phyloP scores from a whole-genome alignment of 2,113 vertebrate genomes.

The Oncorhynchus gorbuscha region DNA sequence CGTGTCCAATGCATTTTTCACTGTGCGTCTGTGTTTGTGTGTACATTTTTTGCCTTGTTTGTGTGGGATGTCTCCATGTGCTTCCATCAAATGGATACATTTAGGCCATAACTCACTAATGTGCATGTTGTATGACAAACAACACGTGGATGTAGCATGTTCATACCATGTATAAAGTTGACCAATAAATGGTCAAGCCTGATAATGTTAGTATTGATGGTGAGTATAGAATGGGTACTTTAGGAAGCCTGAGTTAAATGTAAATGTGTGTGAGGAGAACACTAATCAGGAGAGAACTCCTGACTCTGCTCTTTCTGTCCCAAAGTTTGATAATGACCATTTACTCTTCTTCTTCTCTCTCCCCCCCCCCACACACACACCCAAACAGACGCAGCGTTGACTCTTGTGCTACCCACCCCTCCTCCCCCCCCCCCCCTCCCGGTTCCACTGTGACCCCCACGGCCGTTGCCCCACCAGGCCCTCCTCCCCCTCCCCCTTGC shows the following conservation, averaged over 20 bases:
- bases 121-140: conserved; percentile 24
- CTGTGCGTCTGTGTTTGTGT: too few species aligned
- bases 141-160: conserved; percentile 21
- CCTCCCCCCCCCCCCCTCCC: conserved; percentile 87
- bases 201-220: neutral
- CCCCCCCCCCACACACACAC: neutral
- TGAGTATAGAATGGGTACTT: neutral
- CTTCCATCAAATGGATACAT: neutral
- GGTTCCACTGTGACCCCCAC: conserved; percentile 75
- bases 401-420: conserved; percentile 79
- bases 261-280: neutral
- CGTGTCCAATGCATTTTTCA: neutral
- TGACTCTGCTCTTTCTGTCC: neutral
- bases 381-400: conserved; percentile 77
- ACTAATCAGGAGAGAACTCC: neutral
- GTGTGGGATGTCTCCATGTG: neutral
- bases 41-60: neutral
- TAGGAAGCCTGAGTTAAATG: neutral
- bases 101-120: conserved; percentile 8
- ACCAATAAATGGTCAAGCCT: neutral
- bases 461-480: conserved; percentile 66
- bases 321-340: conserved; percentile 1
- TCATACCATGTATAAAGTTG: neutral
- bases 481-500: conserved; percentile 80
- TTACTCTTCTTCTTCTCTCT: conserved; percentile 5